A percentile compares a stretch with the other conserved stretches of the same genome.
phyloP scores from a whole-genome alignment of 2,888 invertebrate species.

The Oxytorus armatus region DNA sequence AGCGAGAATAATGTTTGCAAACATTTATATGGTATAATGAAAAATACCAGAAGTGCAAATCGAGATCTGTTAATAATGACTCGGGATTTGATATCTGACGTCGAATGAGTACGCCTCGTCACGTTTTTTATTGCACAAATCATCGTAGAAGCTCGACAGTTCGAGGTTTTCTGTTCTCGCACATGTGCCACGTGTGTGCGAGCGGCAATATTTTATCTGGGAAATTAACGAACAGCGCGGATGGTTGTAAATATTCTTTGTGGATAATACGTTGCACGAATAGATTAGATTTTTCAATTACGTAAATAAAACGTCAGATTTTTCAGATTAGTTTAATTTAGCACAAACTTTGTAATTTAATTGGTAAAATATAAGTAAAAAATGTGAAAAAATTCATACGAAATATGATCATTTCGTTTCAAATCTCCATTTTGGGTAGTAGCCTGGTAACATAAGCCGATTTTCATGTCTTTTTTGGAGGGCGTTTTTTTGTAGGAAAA shows the following conservation, averaged over 20 bases:
- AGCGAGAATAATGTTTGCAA: slow-evolving; percentile 10
- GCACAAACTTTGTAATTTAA: too few species aligned
- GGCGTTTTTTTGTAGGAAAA: too few species aligned
- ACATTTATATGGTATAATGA: slow-evolving; percentile 16
- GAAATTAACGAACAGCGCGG: neutral
- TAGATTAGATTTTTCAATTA: too few species aligned
- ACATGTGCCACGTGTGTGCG: slow-evolving; percentile 5
- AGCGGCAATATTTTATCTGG: slow-evolving; percentile 11
- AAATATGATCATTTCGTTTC: too few species aligned
- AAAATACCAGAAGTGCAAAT: slow-evolving; percentile 9
- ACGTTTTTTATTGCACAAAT: slow-evolving; percentile 51
- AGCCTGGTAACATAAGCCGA: too few species aligned
- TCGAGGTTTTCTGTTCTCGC: slow-evolving; percentile 23
- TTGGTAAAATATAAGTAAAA: too few species aligned
- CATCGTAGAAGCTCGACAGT: slow-evolving; percentile 19
- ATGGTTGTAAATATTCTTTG: neutral
- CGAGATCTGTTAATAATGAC: slow-evolving; percentile 21
- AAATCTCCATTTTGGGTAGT: too few species aligned
- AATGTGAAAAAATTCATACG: too few species aligned
- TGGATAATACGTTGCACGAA: neutral
- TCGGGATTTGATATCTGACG: slow-evolving; percentile 13
- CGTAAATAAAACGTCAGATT: neutral
- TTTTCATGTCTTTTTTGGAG: too few species aligned
- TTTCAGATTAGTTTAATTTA: too few species aligned
- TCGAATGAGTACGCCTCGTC: slow-evolving; percentile 31